Evolutionary conservation across 1,140 invertebrate genomes (phyloP).

Genomic region (Proctacanthus coquilletti): DNA sequence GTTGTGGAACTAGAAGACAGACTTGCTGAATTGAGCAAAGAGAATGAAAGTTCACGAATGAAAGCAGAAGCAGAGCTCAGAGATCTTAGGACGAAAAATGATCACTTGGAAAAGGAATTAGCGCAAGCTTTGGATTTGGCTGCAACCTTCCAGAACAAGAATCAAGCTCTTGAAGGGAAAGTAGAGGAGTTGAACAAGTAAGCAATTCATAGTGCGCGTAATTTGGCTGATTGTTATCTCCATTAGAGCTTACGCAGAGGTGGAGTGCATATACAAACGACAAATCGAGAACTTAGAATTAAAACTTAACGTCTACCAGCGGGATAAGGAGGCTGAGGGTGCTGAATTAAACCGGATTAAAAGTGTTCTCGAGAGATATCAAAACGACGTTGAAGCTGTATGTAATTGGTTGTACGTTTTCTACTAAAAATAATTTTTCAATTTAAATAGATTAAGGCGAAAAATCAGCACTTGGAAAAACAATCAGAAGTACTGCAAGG

Average conservation of each 20-base stretch:
- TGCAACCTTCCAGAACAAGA: conserved; percentile 25
- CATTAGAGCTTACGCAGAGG: not conserved
- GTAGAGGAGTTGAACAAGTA: conserved; percentile 8
- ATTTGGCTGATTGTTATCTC: not conserved
- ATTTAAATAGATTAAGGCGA: no score
- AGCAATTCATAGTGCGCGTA: not conserved
- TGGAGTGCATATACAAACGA: conserved; percentile 10
- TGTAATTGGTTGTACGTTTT: no score
- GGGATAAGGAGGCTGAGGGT: conserved; percentile 17
- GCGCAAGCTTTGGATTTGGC: conserved; percentile 18
- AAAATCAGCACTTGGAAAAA: not conserved
- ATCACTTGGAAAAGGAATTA: conserved; percentile 21
- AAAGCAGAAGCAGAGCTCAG: conserved; percentile 17
- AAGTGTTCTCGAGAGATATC: conserved; percentile 19
- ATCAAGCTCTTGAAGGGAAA: conserved; percentile 19
- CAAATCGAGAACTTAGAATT: conserved; percentile 20
- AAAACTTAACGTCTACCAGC: conserved; percentile 15
- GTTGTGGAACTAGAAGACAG: conserved; percentile 15
- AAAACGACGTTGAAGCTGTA: conserved; percentile 23
- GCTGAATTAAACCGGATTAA: conserved; percentile 21
- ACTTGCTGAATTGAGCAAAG: conserved; percentile 10
- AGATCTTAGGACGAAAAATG: conserved; percentile 11
- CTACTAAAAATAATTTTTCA: no score
- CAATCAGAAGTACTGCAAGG: conserved; percentile 18
- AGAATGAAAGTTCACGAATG: conserved; percentile 13